Percentiles rank a stretch among this genome's conserved stretches.
Conservation (phyloP, 2,797 vertebrate genomes). For the Calcarius lapponicus region DNA sequence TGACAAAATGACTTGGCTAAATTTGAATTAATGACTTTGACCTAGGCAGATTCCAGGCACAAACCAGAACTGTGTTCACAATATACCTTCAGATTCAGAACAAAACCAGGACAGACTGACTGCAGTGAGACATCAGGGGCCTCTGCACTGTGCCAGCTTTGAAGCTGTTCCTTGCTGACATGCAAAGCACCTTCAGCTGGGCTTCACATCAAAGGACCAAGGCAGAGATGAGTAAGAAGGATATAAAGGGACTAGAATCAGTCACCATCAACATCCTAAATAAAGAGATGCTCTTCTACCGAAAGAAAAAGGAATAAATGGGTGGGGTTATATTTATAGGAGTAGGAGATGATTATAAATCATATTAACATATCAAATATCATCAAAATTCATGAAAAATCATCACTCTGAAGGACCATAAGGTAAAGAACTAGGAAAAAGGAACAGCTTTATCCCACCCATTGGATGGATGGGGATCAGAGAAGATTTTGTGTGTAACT, state of each 20-base stretch:
- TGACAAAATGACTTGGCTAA: not conserved
- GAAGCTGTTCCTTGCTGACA: not conserved
- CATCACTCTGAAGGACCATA: not conserved
- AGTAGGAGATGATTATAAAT: not conserved
- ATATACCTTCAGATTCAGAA: not conserved
- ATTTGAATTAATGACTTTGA: not conserved
- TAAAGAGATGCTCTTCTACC: not conserved
- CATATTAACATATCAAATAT: not conserved
- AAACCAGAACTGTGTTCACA: not conserved
- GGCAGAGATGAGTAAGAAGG: not conserved
- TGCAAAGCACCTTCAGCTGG: not conserved
- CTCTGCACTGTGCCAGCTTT: not conserved
- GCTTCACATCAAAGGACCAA: not conserved
- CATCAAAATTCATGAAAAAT: not conserved
- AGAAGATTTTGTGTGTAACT: not conserved
- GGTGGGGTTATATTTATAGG: not conserved
- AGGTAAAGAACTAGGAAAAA: not conserved
- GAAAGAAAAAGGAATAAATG: not conserved
- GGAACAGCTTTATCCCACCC: not conserved
- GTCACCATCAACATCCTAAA: not conserved
- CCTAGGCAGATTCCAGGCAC: not conserved
- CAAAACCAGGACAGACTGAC: not conserved
- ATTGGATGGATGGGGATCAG: not conserved
- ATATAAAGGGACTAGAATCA: not conserved
- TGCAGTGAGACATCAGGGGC: not conserved